These are phyloP conservation scores for Enteromius radiatus DNA, from an alignment of 2,797 vertebrate species.

Conservation along the genomic window DNA sequence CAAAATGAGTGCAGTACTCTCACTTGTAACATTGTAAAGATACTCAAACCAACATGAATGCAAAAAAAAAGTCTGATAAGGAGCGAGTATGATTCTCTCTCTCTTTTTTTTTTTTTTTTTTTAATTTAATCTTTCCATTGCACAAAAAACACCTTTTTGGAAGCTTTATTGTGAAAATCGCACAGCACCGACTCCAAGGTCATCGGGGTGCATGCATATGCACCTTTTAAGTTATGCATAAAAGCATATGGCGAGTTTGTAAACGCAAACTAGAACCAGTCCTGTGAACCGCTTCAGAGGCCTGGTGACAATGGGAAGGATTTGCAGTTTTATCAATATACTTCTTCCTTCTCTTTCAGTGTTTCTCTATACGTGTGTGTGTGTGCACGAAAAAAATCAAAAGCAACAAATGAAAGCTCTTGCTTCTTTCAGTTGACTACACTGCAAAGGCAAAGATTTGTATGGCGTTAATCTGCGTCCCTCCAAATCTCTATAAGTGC, in stretches of 20 bases:
- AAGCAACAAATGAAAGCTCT: constrained; percentile 34
- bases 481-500: constrained; percentile 50
- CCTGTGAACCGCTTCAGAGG: neutral
- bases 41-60: neutral
- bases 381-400: constrained; percentile 16
- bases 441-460: constrained; percentile 42
- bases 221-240: neutral
- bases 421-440: constrained; percentile 5
- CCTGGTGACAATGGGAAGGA: neutral
- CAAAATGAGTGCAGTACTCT: neutral
- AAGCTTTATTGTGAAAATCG: neutral
- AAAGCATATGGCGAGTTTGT: neutral
- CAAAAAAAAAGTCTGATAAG: neutral
- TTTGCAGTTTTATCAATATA: constrained; percentile 1
- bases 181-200: neutral
- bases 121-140: neutral
- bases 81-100: neutral
- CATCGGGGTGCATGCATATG: neutral
- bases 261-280: neutral
- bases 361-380: constrained; percentile 35
- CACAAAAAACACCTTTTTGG: neutral
- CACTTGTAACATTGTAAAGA: neutral
- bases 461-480: constrained; percentile 56
- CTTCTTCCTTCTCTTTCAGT: constrained; percentile 10
- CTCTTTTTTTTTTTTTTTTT: no score